Base-by-base conservation (phyloP, 2,113 vertebrate species). In the Gopherus flavomarginatus region DNA sequence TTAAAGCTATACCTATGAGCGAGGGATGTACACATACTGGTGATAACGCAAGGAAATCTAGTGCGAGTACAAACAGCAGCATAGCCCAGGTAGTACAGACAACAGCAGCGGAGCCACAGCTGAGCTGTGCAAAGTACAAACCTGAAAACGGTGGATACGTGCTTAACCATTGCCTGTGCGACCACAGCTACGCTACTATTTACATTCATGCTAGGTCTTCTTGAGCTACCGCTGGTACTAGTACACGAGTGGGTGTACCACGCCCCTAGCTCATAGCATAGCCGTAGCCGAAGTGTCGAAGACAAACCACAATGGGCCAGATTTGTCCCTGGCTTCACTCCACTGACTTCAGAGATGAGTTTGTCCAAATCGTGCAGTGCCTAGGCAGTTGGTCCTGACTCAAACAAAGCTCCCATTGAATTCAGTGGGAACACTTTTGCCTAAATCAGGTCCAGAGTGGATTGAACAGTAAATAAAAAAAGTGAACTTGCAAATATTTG, bases 381-480 rank as follows among this genome's bases (percentile, higher is more conserved):
- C 89, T 80, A 77, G 38, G 72, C 50, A 52, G 57, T 77, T 10
- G 38, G 3, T 50, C 21, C 80, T 77, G 35, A 80, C 65, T 72
- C 56, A 88, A 54, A 85, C 7, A 69, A 52, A 78, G 44, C 21
- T 78, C 82, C 42, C 11, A 82, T 84, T 81, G 35, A 75, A 42
- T 9, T 81, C 13, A 59, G 7, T 50, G 53, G 42, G 47, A 35
- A 75, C 31, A 5, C 31, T 91, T 89, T 89, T 62, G 44, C n/a
- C 17, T 59, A 21, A 0, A 0, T 47, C 22, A 17, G 1, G 5
- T 56, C 35, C 80, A 42, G 83, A 93, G 29, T 19, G 8, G 21
- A 5, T 62, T 59, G 27, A 80, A 47, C 1, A 11, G 31, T n/a
- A 79, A 86, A 82, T 29, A 52, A 8, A 27, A 10, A 52, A 56